Conservation (phyloP, 2,888 invertebrate genomes). For the Apamea epomidion region DNA sequence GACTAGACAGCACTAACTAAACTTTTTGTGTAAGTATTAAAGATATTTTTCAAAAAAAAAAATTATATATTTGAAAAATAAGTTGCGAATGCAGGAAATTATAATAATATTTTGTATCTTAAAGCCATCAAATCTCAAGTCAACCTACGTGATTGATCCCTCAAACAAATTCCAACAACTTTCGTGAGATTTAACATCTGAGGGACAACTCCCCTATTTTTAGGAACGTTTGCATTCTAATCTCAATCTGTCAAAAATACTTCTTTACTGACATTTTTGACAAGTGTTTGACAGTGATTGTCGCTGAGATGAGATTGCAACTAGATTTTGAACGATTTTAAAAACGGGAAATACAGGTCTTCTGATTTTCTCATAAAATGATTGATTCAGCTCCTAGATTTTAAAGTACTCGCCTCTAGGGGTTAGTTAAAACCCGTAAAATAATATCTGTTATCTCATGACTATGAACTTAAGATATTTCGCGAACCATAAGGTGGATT, state of each 20-base stretch:
- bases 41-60: not conserved
- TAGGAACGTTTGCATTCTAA: not conserved
- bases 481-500: constrained; percentile 30
- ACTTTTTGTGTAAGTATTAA: not conserved
- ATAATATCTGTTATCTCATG: constrained; percentile 43
- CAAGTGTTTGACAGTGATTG: not conserved
- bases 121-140: not conserved
- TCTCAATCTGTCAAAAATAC: not conserved
- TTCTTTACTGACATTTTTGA: not conserved
- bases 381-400: not conserved
- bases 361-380: not conserved
- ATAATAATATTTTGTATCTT: not conserved
- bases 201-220: not conserved
- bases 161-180: not conserved
- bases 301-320: not conserved
- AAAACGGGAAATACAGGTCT: not conserved
- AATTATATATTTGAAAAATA: not conserved
- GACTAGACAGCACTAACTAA: not conserved
- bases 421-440: constrained; percentile 24
- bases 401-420: not conserved
- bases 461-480: constrained; percentile 22
- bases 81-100: not conserved
- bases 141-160: not conserved
- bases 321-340: not conserved
- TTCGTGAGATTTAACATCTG: not conserved